Percentiles rank a stretch among this genome's conserved stretches.
Evolutionary conservation across 2,113 vertebrate genomes (phyloP).

Genomic region (Microcebus tavaratra): DNA sequence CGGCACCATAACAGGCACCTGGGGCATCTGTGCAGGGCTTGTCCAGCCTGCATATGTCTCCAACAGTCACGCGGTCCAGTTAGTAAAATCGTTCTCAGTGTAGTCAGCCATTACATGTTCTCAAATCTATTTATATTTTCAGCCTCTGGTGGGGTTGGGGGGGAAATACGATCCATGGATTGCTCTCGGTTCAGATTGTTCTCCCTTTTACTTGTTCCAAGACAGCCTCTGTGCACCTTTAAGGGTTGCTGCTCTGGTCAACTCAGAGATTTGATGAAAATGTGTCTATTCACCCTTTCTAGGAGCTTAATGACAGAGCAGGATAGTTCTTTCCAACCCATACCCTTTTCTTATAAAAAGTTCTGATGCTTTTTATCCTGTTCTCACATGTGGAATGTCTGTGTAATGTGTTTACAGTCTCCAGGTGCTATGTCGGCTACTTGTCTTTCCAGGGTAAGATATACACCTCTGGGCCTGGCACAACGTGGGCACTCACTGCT

Average conservation of each 20-base stretch:
- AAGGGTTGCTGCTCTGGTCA: not conserved
- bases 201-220: not conserved
- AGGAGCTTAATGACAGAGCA: not conserved
- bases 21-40: not conserved
- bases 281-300: not conserved
- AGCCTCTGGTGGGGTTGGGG: not conserved
- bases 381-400: not conserved
- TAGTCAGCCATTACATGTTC: not conserved
- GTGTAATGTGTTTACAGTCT: not conserved
- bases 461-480: not conserved
- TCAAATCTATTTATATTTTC: not conserved
- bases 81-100: not conserved
- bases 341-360: not conserved
- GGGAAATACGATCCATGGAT: not conserved
- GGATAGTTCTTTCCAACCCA: not conserved
- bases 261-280: not conserved
- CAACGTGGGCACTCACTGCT: not conserved
- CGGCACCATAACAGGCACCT: rapidly evolving
- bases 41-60: not conserved
- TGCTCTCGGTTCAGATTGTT: not conserved
- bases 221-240: not conserved
- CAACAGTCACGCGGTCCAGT: not conserved
- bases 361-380: not conserved
- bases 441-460: not conserved
- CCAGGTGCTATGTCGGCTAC: not conserved